These are phyloP conservation scores for Lycophotia porphyrea DNA, from an alignment of 2,888 invertebrate species.

Conservation along the genomic window DNA sequence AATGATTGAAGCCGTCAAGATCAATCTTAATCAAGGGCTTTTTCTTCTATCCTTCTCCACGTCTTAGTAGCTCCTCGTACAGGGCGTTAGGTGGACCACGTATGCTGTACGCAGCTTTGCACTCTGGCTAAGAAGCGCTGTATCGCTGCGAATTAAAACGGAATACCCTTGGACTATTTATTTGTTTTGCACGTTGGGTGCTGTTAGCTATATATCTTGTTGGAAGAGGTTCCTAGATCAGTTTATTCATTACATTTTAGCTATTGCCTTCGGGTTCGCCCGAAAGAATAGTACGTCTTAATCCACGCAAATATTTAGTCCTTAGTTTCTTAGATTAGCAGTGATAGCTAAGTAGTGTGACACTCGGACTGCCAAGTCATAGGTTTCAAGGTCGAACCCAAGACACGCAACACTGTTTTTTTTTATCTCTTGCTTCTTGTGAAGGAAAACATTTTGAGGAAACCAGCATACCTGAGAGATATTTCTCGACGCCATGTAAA, in stretches of 20 bases:
- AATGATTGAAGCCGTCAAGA: neutral
- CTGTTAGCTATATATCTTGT: neutral
- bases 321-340: too few relatives aligned
- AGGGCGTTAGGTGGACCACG: conserved; percentile 67
- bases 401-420: too few relatives aligned
- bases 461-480: too few relatives aligned
- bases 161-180: conserved; percentile 59
- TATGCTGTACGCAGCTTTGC: conserved; percentile 73
- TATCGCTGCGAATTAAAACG: conserved; percentile 65
- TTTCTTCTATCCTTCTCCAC: neutral
- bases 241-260: neutral
- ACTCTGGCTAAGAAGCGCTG: conserved; percentile 64
- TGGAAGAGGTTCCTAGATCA: neutral
- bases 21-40: neutral
- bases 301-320: too few relatives aligned
- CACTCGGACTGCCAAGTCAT: too few relatives aligned
- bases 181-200: conserved; percentile 43
- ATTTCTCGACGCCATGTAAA: too few relatives aligned
- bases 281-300: too few relatives aligned
- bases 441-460: too few relatives aligned
- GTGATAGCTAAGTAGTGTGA: too few relatives aligned
- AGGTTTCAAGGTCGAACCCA: too few relatives aligned
- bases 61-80: conserved; percentile 37
- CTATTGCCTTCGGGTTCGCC: neutral
- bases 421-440: too few relatives aligned